Conservation (phyloP, 2,888 invertebrate species). For the Amorpha juglandis region DNA sequence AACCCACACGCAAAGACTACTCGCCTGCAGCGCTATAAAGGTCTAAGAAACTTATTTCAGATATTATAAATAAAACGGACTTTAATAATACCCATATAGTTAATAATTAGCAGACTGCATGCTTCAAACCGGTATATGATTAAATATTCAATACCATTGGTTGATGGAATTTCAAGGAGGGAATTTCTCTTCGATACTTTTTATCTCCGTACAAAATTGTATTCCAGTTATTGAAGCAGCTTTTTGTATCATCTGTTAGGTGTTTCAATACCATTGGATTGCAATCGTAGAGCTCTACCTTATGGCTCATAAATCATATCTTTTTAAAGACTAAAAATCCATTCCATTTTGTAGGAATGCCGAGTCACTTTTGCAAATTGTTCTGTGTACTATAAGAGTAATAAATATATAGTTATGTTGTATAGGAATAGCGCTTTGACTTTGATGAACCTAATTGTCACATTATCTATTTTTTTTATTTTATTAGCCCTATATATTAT, state of each 20-base stretch:
- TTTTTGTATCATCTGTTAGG: not conserved
- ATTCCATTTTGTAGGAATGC: too few relatives aligned
- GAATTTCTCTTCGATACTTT: not conserved
- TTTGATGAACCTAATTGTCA: too few relatives aligned
- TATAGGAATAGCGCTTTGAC: too few relatives aligned
- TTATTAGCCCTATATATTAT: too few relatives aligned
- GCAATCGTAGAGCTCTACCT: not conserved
- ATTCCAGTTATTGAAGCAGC: not conserved
- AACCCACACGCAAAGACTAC: too few relatives aligned
- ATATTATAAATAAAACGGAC: too few relatives aligned
- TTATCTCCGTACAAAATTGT: not conserved
- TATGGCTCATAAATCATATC: conserved; percentile 6
- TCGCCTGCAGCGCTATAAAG: too few relatives aligned
- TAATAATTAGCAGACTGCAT: conserved; percentile 1
- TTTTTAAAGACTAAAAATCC: too few relatives aligned
- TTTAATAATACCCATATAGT: conserved; percentile 1
- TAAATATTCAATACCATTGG: conserved; percentile 7
- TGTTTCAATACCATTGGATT: not conserved
- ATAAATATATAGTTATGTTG: too few relatives aligned
- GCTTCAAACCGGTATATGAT: conserved; percentile 2
- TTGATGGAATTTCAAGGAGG: not conserved
- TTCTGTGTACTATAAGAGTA: too few relatives aligned
- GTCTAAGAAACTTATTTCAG: not conserved
- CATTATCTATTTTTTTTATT: too few relatives aligned
- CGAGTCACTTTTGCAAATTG: too few relatives aligned